Base-by-base conservation (phyloP, 2,797 vertebrate species). In the Tapirus indicus region DNA sequence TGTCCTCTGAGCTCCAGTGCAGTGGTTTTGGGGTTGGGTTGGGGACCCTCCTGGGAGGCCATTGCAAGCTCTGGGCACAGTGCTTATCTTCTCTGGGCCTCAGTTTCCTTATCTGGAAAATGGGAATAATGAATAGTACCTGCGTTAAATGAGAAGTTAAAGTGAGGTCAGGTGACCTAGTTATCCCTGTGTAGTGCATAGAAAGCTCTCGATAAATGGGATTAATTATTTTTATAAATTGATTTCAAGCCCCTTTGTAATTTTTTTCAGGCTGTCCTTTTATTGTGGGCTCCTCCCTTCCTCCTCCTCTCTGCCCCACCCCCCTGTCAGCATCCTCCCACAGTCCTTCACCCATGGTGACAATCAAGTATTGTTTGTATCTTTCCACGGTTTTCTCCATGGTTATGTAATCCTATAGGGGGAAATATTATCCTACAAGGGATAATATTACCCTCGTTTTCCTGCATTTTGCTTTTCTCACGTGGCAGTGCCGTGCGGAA, bases 81-180 rank as follows among this genome's bases (percentile, higher is more conserved):
- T 60, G 18, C 38, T 72, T 86, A 18, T 8, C 49, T 84, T 84
- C 47, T 80, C 78, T n/a, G 8, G 66, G 44, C 71, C 20, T 75
- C n/a, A 1, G 62, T 88, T 92, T 95, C 27, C 56, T 82, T 95
- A 72, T 75, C 88, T 96, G 89, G 79, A 58, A 96, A 90, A 41
- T 27, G 72, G 47, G 60, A 62, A 25, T 92, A 58, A 44, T 77
- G 58, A 47, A 86, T 44, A 92, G 60, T 49, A 38, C 23, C 77
- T 47, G 20, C 79, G 29, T 85, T 77, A 82, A 94, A 16, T 27
- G 71, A 92, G 66, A 88, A 27, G 10, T 68, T 72, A 72, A 62
- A 62, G 49, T 38, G 89, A 87, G 44, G 21, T 54, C 32, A 41
- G 54, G 47, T 94, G 74, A 60, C 54, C 62, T 35, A 32, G 58